Percentiles rank a stretch among this genome's conserved stretches.
Conservation (phyloP, 2,113 vertebrate species). For the Urocolius indicus region DNA sequence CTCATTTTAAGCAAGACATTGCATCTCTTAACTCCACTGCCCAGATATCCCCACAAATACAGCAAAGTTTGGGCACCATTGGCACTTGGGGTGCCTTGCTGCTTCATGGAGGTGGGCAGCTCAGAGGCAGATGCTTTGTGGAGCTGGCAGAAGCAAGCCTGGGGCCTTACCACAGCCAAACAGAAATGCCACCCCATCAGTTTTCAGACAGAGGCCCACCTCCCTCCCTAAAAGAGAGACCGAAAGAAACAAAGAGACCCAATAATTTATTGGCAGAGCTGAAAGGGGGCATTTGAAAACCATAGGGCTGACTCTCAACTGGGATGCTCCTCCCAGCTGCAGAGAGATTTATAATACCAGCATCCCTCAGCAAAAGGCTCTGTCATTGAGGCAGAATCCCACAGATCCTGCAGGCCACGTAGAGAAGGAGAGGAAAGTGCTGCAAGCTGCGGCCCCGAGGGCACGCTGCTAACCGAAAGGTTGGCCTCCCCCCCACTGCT, state of each 20-base stretch:
- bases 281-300: conserved; percentile 67
- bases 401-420: conserved; percentile 50
- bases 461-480: conserved; percentile 53
- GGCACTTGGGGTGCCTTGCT: not conserved
- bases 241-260: conserved; percentile 71
- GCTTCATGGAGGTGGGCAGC: not conserved
- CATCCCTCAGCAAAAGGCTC: conserved; percentile 63
- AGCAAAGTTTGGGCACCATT: not conserved
- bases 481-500: conserved; percentile 38
- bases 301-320: conserved; percentile 56
- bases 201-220: not conserved
- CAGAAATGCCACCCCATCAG: not conserved
- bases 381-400: conserved; percentile 30
- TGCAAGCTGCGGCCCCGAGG: conserved; percentile 38
- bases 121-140: not conserved
- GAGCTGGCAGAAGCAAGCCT: not conserved
- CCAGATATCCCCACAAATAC: not conserved
- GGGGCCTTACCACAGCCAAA: not conserved
- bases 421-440: conserved; percentile 65
- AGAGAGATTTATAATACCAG: conserved; percentile 77
- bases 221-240: not conserved
- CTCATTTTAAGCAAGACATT: not conserved
- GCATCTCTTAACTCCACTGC: not conserved
- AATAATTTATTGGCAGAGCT: conserved; percentile 79
- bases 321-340: conserved; percentile 64